A percentile compares a stretch with the other conserved stretches of the same genome.
phyloP scores from a whole-genome alignment of 1,140 invertebrate species.

The Lordiphosa stackelbergi region DNA sequence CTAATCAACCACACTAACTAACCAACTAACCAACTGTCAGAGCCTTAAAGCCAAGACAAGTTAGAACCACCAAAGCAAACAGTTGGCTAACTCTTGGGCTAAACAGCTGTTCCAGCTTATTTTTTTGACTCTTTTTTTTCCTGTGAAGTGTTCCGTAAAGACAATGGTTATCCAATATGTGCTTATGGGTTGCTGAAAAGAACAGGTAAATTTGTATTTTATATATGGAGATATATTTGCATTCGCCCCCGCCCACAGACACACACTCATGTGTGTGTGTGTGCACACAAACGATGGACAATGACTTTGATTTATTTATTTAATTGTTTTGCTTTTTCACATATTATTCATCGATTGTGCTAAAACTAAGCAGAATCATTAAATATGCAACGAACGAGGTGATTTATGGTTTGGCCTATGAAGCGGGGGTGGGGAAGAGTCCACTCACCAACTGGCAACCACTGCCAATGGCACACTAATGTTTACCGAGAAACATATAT shows the following conservation, averaged over 20 bases:
- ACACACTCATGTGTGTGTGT: no score
- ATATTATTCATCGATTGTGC: no score
- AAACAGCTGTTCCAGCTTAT: constrained; percentile 6
- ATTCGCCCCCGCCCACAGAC: no score
- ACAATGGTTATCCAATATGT: no score
- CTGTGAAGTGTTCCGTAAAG: constrained; percentile 32
- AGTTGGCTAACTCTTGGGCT: not conserved
- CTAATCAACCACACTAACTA: not conserved
- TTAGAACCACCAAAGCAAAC: not conserved
- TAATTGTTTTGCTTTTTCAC: constrained; percentile 10
- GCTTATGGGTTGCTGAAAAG: no score
- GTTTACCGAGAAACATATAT: no score
- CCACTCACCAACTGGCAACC: no score
- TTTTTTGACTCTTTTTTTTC: constrained; percentile 30
- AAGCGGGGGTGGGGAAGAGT: no score
- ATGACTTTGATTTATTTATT: constrained; percentile 18
- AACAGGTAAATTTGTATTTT: not conserved
- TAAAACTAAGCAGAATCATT: constrained; percentile 3
- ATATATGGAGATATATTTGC: no score
- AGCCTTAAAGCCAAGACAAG: not conserved
- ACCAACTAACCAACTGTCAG: not conserved
- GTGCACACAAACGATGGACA: not conserved
- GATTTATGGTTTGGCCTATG: no score
- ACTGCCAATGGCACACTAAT: no score
- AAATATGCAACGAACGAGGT: constrained; percentile 6